These are phyloP conservation scores for Drosophila colorata DNA, from an alignment of 2,888 invertebrate genomes.

Conservation along the genomic window DNA sequence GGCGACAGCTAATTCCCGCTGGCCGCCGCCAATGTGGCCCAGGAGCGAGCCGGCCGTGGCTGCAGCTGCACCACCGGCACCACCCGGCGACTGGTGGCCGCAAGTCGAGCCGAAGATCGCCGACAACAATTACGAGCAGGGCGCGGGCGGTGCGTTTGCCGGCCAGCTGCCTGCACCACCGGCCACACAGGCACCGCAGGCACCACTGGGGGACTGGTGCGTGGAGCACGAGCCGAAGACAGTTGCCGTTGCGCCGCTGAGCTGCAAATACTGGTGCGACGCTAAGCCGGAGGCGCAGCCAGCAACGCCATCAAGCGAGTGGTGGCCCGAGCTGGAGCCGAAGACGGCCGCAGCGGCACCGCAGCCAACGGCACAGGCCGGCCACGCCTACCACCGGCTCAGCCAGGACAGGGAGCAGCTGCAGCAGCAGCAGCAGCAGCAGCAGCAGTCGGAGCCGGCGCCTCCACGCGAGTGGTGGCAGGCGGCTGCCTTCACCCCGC, in stretches of 20 bases:
- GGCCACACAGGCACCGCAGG: not conserved
- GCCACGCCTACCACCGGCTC: too few species aligned
- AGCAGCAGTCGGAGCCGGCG: too few species aligned
- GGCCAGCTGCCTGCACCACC: not conserved
- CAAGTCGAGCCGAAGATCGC: not conserved
- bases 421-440: not conserved
- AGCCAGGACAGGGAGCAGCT: too few species aligned
- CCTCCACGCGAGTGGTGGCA: conserved; percentile 33
- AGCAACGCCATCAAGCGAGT: not conserved
- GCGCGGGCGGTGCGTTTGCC: too few species aligned
- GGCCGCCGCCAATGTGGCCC: not conserved
- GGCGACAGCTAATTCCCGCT: not conserved
- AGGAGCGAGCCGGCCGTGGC: not conserved
- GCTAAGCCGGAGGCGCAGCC: not conserved
- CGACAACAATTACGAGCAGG: too few species aligned
- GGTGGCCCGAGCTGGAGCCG: not conserved
- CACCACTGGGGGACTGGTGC: not conserved
- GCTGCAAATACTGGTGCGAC: not conserved
- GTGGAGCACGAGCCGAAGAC: not conserved
- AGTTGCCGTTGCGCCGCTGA: not conserved
- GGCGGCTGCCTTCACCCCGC: conserved; percentile 25
- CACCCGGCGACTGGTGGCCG: not conserved
- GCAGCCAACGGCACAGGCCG: too few species aligned
- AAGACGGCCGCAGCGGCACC: too few species aligned
- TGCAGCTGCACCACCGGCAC: not conserved